Evolutionary conservation across 2,888 invertebrate species (phyloP).

Genomic region (Pardosa pseudoannulata): DNA sequence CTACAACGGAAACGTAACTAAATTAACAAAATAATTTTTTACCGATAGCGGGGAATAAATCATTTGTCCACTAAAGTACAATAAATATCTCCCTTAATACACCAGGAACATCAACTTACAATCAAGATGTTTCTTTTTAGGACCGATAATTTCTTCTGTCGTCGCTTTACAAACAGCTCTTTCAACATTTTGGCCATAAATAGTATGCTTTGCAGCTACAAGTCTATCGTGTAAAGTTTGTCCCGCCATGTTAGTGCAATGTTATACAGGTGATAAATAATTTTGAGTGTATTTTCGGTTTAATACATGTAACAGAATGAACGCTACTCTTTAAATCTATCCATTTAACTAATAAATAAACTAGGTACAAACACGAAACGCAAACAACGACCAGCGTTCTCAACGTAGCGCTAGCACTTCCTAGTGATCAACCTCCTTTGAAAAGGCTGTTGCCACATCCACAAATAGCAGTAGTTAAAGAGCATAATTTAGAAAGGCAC

Average conservation of each 20-base stretch:
- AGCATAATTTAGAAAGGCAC: no score
- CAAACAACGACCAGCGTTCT: conserved; percentile 46
- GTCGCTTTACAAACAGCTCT: conserved; percentile 99
- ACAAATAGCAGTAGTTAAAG: conserved; percentile 27
- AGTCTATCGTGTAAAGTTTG: conserved; percentile 99
- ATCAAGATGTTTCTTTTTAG: conserved; percentile 99
- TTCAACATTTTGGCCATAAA: conserved; percentile 99
- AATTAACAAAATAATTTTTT: no score
- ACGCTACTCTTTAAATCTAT: conserved; percentile 21
- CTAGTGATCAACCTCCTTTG: conserved; percentile 45
- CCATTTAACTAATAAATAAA: conserved; percentile 42
- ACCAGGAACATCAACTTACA: conserved; percentile 81
- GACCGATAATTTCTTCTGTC: conserved; percentile 99
- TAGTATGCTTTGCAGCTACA: conserved; percentile 97
- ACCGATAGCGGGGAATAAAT: no score
- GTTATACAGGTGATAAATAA: neutral
- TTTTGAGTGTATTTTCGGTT: neutral
- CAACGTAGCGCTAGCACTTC: conserved; percentile 38
- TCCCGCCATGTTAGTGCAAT: conserved; percentile 80
- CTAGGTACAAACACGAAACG: conserved; percentile 22
- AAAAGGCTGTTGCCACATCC: conserved; percentile 40
- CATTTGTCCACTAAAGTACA: no score
- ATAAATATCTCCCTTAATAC: no score
- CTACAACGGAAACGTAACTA: no score
- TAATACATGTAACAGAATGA: neutral